phyloP scores from a whole-genome alignment of 2,888 invertebrate species.

The Euzetes globulus region DNA sequence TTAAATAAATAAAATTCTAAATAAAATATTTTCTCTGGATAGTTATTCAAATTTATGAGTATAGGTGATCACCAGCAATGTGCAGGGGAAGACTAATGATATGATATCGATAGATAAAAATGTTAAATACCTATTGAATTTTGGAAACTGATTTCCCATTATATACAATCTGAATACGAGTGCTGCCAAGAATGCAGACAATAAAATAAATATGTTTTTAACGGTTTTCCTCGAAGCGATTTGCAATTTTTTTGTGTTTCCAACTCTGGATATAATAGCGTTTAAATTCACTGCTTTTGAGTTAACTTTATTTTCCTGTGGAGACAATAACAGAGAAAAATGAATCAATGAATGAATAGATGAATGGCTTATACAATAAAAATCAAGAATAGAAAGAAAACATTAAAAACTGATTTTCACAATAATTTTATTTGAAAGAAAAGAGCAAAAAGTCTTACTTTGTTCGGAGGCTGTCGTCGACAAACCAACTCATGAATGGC shows the following conservation, averaged over 20 bases:
- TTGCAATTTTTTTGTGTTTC: conserved; percentile 8
- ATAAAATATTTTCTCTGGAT: no score
- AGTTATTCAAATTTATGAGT: no score
- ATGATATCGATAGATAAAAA: neutral
- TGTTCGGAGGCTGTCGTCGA: conserved; percentile 1
- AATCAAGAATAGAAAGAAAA: neutral
- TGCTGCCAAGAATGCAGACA: conserved; percentile 28
- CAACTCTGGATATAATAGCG: conserved; percentile 10
- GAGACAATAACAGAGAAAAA: neutral
- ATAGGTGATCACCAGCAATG: no score
- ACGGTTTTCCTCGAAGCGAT: conserved; percentile 25
- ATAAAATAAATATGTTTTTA: conserved; percentile 28
- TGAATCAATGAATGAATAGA: neutral
- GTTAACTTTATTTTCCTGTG: conserved; percentile 7
- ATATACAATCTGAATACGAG: conserved; percentile 44
- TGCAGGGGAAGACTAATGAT: no score
- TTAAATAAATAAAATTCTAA: no score
- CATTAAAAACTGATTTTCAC: neutral
- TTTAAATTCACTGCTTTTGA: conserved; percentile 16
- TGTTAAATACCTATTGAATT: conserved; percentile 47
- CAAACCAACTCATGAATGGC: conserved; percentile 2
- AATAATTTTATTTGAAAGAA: neutral
- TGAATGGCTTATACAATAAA: no score
- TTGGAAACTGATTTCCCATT: conserved; percentile 49
- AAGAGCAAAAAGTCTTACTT: neutral